phyloP scores from a whole-genome alignment of 2,888 invertebrate species.

The Portevinia maculata region DNA sequence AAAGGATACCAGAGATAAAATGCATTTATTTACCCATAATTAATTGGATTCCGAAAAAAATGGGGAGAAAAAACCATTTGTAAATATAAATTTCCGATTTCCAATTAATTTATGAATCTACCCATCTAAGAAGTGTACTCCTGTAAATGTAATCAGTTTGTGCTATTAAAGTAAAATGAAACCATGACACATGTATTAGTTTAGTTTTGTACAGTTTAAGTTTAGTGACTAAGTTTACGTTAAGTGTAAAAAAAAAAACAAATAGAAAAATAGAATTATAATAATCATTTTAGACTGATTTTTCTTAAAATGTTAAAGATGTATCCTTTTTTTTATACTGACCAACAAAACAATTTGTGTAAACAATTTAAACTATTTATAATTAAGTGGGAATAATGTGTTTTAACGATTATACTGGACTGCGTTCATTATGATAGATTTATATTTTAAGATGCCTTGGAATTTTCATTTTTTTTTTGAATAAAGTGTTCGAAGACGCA shows the following conservation, averaged over 20 bases:
- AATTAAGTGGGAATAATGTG: constrained; percentile 22
- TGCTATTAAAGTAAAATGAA: constrained; percentile 48
- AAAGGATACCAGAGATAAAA: constrained; percentile 68
- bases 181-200: constrained; percentile 13
- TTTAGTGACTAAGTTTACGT: constrained; percentile 53
- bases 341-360: constrained; percentile 12
- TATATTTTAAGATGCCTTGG: background rate
- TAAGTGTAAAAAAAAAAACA: constrained; percentile 48
- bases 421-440: constrained; percentile 20
- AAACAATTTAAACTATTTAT: background rate
- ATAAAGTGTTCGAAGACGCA: too few species aligned
- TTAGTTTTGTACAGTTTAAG: constrained; percentile 54
- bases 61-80: constrained; percentile 28
- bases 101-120: constrained; percentile 51
- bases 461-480: background rate
- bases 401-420: constrained; percentile 20
- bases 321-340: constrained; percentile 32
- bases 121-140: constrained; percentile 31
- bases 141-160: constrained; percentile 50
- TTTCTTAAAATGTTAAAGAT: constrained; percentile 62
- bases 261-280: constrained; percentile 5
- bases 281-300: constrained; percentile 71
- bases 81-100: constrained; percentile 51
- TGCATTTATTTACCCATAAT: constrained; percentile 70
- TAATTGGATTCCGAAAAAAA: constrained; percentile 46